Evolutionary conservation across 2,797 vertebrate species (phyloP), one percentile per base, ranked within the genome.

Genomic region (Ctenopoma kingsleyae): DNA sequence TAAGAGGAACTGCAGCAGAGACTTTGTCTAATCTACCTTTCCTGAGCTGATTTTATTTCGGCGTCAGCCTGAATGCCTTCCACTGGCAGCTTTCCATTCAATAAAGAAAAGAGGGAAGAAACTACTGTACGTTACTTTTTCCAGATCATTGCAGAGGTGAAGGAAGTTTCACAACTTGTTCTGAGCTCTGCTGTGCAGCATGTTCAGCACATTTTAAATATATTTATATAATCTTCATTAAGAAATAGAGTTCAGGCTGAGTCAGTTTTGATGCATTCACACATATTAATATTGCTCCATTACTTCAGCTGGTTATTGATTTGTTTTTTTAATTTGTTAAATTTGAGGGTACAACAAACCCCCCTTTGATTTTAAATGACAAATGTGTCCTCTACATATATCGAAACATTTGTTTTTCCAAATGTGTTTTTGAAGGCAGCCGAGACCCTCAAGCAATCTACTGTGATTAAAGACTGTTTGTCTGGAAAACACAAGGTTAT

Each of bases 391-490:
- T 74, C 41, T 49, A 20, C 27, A 58, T 58, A 47, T 35, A 41
- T n/a, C 23, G 20, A 62, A 48, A 30, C 23, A 40, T 56, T 78
- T 75, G 20, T 54, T 81, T 44, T 44, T 67, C 41, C 27, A 75
- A 74, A 80, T 74, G 35, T 68, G 58, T 50, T 64, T 71, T 44
- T 68, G 9, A 76, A 82, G 76, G 63, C 61, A 70, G 68, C 66
- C 20, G 52, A 72, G 19, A 52, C 47, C 74, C 61, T 58, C 3
- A 19, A 79, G 72, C 44, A 46, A 44, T 78, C 68, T 54, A 35
- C 62, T 76, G 46, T 79, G 50, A 87, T 80, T 78, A 77, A 86
- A 84, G 41, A 22, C 67, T 71, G 67, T 77, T 79, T 76, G 74
- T 76, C 57, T 73, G 23, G 58, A 68, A 74, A 73, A 76, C 27